These are phyloP conservation scores for Pocillopora damicornis DNA, from an alignment of 64 coral and sea anemone genomes.

Conservation along the genomic window DNA sequence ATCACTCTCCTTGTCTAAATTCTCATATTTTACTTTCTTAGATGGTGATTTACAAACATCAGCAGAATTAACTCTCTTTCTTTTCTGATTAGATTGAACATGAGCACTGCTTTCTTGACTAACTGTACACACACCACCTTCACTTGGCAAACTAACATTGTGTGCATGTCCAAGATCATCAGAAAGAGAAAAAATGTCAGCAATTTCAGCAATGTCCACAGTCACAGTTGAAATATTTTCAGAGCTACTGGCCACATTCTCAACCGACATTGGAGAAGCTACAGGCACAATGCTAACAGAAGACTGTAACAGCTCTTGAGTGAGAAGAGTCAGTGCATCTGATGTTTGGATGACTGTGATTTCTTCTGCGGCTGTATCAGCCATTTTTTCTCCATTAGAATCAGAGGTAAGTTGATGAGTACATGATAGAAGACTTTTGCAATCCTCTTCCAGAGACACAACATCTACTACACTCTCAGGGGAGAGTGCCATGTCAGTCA, in stretches of 20 bases:
- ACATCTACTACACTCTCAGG: conserved; percentile 2
- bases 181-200: conserved; percentile 11
- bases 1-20: not conserved
- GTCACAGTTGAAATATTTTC: not conserved
- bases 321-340: conserved; percentile 23
- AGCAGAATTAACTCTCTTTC: conserved; percentile 3
- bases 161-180: not conserved
- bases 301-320: conserved; percentile 29
- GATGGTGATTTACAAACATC: not conserved
- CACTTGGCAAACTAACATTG: not conserved
- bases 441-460: not conserved
- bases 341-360: conserved; percentile 61
- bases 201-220: conserved; percentile 4
- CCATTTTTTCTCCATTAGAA: not conserved
- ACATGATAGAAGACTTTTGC: not conserved
- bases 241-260: not conserved
- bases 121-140: not conserved
- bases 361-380: conserved; percentile 13
- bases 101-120: not conserved
- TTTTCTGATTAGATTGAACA: not conserved
- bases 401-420: not conserved
- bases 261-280: not conserved
- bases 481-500: not conserved
- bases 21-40: conserved; percentile 30
- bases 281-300: not conserved